Percentiles rank a stretch among this genome's conserved stretches.
phyloP scores from a whole-genome alignment of 2,888 invertebrate species.

The Synergus itoensis region DNA sequence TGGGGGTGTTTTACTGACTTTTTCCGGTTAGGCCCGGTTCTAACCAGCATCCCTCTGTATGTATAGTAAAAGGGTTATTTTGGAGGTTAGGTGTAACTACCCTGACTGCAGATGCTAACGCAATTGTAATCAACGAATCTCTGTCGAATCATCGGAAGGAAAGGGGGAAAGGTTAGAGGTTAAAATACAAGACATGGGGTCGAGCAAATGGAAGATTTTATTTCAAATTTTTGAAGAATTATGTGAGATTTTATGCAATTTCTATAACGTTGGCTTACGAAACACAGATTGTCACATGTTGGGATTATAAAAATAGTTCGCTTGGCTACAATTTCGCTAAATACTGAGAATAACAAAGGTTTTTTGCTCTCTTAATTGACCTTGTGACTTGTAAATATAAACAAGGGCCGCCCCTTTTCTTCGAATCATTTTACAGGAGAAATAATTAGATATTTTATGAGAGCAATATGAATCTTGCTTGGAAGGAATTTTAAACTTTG shows the following conservation, averaged over 20 bases:
- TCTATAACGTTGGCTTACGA: neutral
- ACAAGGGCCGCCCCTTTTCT: neutral
- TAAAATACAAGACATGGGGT: neutral
- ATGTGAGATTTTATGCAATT: neutral
- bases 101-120: no score
- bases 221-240: neutral
- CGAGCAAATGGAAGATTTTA: neutral
- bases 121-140: no score
- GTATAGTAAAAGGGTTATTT: no score
- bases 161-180: no score
- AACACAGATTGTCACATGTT: neutral
- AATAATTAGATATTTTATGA: neutral
- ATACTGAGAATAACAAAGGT: neutral
- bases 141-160: neutral
- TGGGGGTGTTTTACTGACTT: no score
- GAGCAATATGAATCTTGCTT: no score
- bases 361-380: neutral
- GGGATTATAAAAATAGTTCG: slow-evolving; percentile 4
- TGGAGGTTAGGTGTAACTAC: no score
- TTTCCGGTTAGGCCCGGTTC: no score
- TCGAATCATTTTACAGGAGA: neutral
- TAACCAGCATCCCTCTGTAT: no score
- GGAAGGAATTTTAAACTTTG: neutral
- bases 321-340: slow-evolving; percentile 2
- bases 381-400: slow-evolving; percentile 23